Percentiles rank a stretch among this genome's conserved stretches.
These are phyloP conservation scores for Brachypodius melanocephalos DNA, from an alignment of 2,113 vertebrate species.

Conservation along the genomic window DNA sequence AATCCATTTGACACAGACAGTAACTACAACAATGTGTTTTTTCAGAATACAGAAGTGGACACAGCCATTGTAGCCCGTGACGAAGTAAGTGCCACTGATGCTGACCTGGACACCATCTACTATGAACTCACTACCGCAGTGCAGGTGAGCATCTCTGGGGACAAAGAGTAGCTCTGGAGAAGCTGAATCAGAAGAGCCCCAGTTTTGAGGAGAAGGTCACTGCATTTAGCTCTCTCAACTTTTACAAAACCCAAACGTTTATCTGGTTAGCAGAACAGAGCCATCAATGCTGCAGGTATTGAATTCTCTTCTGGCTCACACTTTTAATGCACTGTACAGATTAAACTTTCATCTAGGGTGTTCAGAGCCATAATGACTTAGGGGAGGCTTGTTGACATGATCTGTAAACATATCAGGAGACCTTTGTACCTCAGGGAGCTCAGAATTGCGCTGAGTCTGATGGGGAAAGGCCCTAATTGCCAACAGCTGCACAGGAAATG, in stretches of 20 bases:
- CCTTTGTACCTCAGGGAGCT: neutral
- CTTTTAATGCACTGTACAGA: neutral
- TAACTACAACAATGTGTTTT: neutral
- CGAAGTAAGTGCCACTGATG: neutral
- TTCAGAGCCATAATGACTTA: neutral
- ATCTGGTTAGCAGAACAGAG: neutral
- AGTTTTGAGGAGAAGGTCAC: neutral
- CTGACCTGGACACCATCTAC: conserved; percentile 45
- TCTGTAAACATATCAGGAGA: neutral
- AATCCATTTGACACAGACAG: neutral
- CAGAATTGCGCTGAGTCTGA: neutral
- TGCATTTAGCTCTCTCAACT: neutral
- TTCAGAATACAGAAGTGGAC: conserved; percentile 50
- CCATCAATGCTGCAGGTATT: neutral
- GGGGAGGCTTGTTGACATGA: neutral
- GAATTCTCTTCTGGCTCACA: neutral
- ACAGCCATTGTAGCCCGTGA: neutral
- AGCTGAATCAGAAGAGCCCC: neutral
- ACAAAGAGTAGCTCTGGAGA: neutral
- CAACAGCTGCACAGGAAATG: neutral
- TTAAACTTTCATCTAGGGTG: neutral
- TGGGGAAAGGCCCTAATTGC: neutral
- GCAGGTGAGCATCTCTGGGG: conserved; percentile 20
- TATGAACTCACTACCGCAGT: conserved; percentile 20
- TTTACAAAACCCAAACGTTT: neutral